These are phyloP conservation scores for Gibbula magus DNA, from an alignment of 2,888 invertebrate genomes.

Conservation along the genomic window DNA sequence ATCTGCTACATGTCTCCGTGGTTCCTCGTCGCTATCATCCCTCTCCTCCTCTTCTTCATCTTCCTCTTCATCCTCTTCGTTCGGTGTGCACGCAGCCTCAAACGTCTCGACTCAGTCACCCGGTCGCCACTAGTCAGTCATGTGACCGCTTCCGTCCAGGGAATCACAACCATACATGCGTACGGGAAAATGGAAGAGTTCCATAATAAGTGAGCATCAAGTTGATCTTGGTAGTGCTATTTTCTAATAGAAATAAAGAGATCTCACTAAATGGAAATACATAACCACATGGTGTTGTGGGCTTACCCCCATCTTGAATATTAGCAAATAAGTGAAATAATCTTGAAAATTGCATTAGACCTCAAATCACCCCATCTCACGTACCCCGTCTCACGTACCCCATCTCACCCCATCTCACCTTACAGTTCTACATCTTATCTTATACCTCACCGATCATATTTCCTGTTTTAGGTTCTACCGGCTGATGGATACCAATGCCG, in stretches of 20 bases:
- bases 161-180: slow-evolving; percentile 80
- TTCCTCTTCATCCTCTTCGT: slow-evolving; percentile 74
- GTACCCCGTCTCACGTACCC: background rate
- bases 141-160: slow-evolving; percentile 79
- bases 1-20: slow-evolving; percentile 88
- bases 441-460: background rate
- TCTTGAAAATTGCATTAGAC: no score
- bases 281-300: no score
- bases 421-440: background rate
- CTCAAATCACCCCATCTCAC: no score
- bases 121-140: slow-evolving; percentile 79
- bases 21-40: slow-evolving; percentile 74
- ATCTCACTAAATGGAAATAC: no score
- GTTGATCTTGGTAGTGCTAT: no score
- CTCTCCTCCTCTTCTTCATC: slow-evolving; percentile 71
- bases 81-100: slow-evolving; percentile 71
- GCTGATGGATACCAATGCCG: slow-evolving; percentile 77
- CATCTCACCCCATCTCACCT: background rate
- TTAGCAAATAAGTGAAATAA: no score
- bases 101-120: slow-evolving; percentile 78
- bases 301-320: no score
- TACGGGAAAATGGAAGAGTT: slow-evolving; percentile 78
- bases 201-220: background rate
- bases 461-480: slow-evolving; percentile 76
- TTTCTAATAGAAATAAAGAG: no score